Conservation (phyloP, 1,140 invertebrate species). For the Diorhabda carinulata region DNA sequence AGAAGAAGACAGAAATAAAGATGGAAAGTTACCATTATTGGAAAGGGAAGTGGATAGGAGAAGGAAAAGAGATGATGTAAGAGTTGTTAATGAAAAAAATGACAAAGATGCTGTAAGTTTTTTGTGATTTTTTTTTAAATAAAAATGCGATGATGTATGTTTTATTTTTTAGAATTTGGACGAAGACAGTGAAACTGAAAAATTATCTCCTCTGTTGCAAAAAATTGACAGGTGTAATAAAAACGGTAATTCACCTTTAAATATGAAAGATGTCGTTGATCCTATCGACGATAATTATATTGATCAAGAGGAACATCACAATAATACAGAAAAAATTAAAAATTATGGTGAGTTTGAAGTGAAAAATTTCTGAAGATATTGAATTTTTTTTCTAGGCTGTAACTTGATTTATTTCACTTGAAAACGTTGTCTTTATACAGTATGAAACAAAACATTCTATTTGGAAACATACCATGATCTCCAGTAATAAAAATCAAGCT, state of each 20-base stretch:
- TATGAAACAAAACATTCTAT: background rate
- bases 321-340: constrained; percentile 26
- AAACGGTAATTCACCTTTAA: constrained; percentile 39
- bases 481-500: no score
- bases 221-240: constrained; percentile 30
- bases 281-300: constrained; percentile 57
- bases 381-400: background rate
- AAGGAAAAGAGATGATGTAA: constrained; percentile 50
- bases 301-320: constrained; percentile 36
- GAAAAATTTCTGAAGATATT: background rate
- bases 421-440: background rate
- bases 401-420: no score
- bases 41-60: constrained; percentile 45
- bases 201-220: constrained; percentile 67
- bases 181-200: constrained; percentile 77
- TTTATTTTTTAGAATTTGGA: constrained; percentile 48
- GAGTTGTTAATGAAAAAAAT: constrained; percentile 56
- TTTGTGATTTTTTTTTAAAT: constrained; percentile 6
- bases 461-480: background rate
- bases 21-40: constrained; percentile 48
- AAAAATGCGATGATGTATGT: background rate
- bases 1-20: constrained; percentile 53
- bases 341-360: constrained; percentile 23
- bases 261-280: constrained; percentile 51
- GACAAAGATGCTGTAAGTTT: constrained; percentile 51